Base-by-base conservation (phyloP, 2,888 invertebrate genomes). In the Cryptocephalus primarius region DNA sequence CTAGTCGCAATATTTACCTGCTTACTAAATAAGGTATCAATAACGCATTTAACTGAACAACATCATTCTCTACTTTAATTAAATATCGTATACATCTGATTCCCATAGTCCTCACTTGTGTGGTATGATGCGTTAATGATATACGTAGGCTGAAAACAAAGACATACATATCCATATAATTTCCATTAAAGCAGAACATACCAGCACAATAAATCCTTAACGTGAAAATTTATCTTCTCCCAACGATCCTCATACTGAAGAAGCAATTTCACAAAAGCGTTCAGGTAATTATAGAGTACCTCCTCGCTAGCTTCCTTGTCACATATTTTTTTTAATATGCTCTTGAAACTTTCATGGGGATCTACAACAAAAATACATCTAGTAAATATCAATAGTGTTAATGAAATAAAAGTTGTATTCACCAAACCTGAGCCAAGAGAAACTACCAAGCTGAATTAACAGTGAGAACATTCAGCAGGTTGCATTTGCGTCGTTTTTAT, bases 101-200 rank as follows among this genome's bases (percentile, higher is more conserved):
- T 36, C 89, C 85, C 46, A 89, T 91, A 54, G 93, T 89, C 63
- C 95, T 79, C 48, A 96, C 83, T 68, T 91, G 88, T 59, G 90
- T 87, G 52, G 88, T 85, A 57, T 92, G 87, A 69, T 92, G 85
- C 45, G 91, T 78, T 56, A 94, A 75, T 47, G 88, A 82, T 50
- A 88, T 78, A 58, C 92, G 83, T 63, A 96, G 78, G 70, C 96
- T 95, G 65, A 45, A 75, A 72, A 56, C 43, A 47, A 47, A 45
- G 11, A 11, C 8, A 10, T 34, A 36, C 2, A 9, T 52, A 48
- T 58, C 39, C 9, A 40, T 38, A 32, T 31, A 41, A 14, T 6
- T 22, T 6, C 22, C 22, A 22, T 6, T 4, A 22, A 22, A 22
- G 22, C 22, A 40, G 44, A 54, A 66, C 74, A 72, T 72, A 89